Evolutionary conservation across 2,797 vertebrate genomes (phyloP).

Genomic region (Anableps anableps): DNA sequence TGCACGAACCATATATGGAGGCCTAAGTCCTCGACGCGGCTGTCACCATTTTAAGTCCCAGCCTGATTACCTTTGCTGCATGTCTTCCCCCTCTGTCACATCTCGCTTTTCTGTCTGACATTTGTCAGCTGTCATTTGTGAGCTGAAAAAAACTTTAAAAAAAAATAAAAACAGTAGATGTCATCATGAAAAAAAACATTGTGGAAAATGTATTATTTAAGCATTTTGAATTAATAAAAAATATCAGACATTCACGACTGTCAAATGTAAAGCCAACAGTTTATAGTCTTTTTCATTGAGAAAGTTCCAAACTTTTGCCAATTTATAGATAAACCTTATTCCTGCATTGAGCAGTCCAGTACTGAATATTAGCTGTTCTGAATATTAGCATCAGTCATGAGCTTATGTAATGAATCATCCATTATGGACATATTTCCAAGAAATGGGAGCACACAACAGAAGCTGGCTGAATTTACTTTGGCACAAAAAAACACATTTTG

Average conservation of each 20-base stretch:
- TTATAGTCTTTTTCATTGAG: neutral
- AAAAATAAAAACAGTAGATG: neutral
- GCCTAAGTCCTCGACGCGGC: too few species aligned
- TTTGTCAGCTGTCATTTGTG: too few species aligned
- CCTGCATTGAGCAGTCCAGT: neutral
- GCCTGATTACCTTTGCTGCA: too few species aligned
- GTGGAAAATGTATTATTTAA: neutral
- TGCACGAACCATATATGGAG: too few species aligned
- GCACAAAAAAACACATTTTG: slow-evolving; percentile 1
- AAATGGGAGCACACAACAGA: slow-evolving; percentile 6
- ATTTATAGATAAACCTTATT: neutral
- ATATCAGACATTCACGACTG: neutral
- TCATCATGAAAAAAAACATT: neutral
- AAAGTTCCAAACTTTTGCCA: neutral
- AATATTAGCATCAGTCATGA: slow-evolving; percentile 2
- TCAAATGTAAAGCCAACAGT: neutral
- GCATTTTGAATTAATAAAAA: neutral
- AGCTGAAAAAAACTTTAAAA: too few species aligned
- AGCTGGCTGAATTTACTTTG: slow-evolving; percentile 19
- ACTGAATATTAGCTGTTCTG: slow-evolving; percentile 7
- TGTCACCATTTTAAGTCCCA: too few species aligned
- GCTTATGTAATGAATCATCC: neutral
- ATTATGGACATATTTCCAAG: neutral
- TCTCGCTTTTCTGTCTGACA: too few species aligned
- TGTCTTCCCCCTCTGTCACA: too few species aligned